These are phyloP conservation scores for Synergus itoensis DNA, from an alignment of 2,888 invertebrate species.

Conservation along the genomic window DNA sequence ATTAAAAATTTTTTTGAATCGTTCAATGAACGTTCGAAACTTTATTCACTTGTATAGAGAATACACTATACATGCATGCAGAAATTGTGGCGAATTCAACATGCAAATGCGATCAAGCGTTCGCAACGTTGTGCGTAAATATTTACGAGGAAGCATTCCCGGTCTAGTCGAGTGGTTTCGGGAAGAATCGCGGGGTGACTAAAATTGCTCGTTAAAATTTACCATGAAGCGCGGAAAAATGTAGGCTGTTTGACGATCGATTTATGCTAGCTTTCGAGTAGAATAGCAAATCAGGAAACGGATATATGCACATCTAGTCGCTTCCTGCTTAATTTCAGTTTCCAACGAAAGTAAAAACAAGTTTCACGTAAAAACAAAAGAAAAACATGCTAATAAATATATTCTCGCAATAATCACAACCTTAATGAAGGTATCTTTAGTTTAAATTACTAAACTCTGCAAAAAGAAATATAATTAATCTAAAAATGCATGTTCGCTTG, in stretches of 20 bases:
- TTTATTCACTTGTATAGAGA: not conserved
- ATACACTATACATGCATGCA: not conserved
- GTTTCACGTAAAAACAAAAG: too few relatives aligned
- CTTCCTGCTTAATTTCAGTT: conserved; percentile 19
- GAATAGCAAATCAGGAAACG: conserved; percentile 12
- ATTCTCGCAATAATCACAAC: too few relatives aligned
- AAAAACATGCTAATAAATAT: too few relatives aligned
- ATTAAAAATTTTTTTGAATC: too few relatives aligned
- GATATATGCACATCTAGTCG: not conserved
- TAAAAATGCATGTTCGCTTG: not conserved
- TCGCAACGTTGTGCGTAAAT: conserved; percentile 25
- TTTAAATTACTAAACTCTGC: not conserved
- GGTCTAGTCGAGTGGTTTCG: not conserved
- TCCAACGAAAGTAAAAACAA: not conserved
- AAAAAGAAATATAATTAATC: not conserved
- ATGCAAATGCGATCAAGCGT: conserved; percentile 29
- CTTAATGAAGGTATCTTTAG: not conserved
- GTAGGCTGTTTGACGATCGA: not conserved
- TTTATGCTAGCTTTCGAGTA: not conserved
- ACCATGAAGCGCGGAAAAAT: conserved; percentile 16
- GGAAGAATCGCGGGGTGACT: conserved; percentile 2
- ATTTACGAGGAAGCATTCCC: conserved; percentile 11
- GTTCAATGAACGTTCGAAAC: too few relatives aligned
- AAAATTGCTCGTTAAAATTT: conserved; percentile 34
- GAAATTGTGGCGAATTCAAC: not conserved